A percentile compares a stretch with the other conserved stretches of the same genome.
Conservation (phyloP, 2,797 vertebrate species). For the Perodicticus potto region DNA sequence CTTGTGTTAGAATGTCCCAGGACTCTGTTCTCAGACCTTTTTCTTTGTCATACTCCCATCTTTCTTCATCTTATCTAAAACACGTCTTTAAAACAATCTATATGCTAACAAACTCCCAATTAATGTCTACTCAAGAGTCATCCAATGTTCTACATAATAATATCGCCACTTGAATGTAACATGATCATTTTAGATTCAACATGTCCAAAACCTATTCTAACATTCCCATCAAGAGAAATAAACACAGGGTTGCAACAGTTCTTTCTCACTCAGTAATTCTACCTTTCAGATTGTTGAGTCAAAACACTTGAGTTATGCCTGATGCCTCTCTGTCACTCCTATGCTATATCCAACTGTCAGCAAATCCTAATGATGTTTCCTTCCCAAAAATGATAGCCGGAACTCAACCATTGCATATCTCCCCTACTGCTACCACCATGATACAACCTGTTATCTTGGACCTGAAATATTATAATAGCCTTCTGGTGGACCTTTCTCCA, state of each 20-base stretch:
- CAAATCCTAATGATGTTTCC: background rate
- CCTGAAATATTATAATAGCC: background rate
- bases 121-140: background rate
- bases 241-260: background rate
- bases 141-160: background rate
- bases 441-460: background rate
- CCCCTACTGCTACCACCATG: background rate
- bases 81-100: background rate
- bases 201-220: background rate
- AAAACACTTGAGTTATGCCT: background rate
- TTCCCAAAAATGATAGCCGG: background rate
- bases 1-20: background rate
- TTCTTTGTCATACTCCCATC: background rate
- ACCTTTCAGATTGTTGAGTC: constrained; percentile 14
- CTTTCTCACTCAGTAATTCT: constrained; percentile 30
- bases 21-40: background rate
- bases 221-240: background rate
- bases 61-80: background rate
- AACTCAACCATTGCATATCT: background rate
- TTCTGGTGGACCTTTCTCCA: background rate
- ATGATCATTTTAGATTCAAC: background rate
- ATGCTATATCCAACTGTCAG: background rate
- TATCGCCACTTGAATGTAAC: background rate
- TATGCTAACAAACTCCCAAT: background rate
- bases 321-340: background rate